Base-by-base conservation (phyloP, 2,113 vertebrate species). In the Microcebus ravelobensis region DNA sequence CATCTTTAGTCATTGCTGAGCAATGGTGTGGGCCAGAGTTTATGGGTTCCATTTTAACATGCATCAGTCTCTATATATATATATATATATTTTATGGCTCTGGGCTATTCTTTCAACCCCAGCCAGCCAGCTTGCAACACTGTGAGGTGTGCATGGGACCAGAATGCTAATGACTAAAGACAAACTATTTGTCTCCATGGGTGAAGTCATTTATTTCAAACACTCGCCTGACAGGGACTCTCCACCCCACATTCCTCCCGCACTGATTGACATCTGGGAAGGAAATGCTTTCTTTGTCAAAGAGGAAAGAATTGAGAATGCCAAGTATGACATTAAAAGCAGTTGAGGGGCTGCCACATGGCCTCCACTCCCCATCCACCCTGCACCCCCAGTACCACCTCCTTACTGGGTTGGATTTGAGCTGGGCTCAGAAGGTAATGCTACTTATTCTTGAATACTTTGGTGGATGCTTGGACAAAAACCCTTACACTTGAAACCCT, bases 131-230 rank as follows among this genome's bases (percentile, higher is more conserved):
- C 50, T 91, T 90, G 45, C 39, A 70, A 77, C 6, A 48, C 57
- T 2, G 20, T 6, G 52, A 81, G 50, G 31, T 42, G 2, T 77
- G 7, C 10, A n/a, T 63, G 5, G 87, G 55, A 71, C n/a, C 76
- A 85, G 76, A 91, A 86, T 86, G 81, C 67, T 88, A 81, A 91
- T 79, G 61, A 91, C 71, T 93, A n/a, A 48, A 45, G 93, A 57
- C 25, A 50, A 70, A 67, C 48, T 81, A 77, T 88, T 97, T 92
- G 85, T 96, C 85, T 81, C 70, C 1, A 6, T 42, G 42, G 84
- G 42, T 92, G 91, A 96, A 73, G 48, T 93, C 95, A 95, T 50
- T 88, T 63, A 90, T 96, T 96, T 97, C 88, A 96, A 88, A 96
- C 0, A 31, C 71, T 92, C 73, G 42, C 77, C 48, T 90, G 65